phyloP scores from a whole-genome alignment of 2,113 vertebrate genomes.

The Oxygymnocypris stewartii region DNA sequence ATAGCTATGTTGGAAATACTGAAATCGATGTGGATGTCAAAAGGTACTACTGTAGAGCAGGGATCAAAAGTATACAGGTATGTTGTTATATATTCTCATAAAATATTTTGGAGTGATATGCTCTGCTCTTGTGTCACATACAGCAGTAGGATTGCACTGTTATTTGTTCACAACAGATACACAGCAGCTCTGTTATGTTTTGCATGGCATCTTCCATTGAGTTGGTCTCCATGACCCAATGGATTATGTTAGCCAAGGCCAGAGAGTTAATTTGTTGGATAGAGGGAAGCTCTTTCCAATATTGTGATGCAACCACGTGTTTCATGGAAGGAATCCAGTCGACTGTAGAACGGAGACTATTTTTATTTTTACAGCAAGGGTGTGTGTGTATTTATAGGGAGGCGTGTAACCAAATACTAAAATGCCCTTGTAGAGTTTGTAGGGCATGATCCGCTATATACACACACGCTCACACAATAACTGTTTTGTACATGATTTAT shows the following conservation, averaged over 20 bases:
- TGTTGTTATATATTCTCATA: not conserved
- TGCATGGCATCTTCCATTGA: slow-evolving; percentile 13
- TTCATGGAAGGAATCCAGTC: slow-evolving; percentile 52
- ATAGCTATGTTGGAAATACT: slow-evolving; percentile 93
- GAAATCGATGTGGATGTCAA: slow-evolving; percentile 95
- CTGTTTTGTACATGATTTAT: not conserved
- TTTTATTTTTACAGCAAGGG: slow-evolving; percentile 57
- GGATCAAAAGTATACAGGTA: slow-evolving; percentile 97
- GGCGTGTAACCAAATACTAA: slow-evolving; percentile 52
- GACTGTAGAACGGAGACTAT: slow-evolving; percentile 44
- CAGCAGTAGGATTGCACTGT: not conserved
- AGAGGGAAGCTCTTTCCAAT: slow-evolving; percentile 19
- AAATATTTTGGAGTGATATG: not conserved
- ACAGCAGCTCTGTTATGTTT: not conserved
- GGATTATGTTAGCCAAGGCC: slow-evolving; percentile 16
- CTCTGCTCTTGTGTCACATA: not conserved
- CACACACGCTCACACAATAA: slow-evolving; percentile 15
- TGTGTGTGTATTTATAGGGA: slow-evolving; percentile 56
- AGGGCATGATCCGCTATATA: slow-evolving; percentile 9
- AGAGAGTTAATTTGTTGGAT: slow-evolving; percentile 12
- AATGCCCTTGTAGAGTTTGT: slow-evolving; percentile 49
- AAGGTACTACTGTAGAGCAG: slow-evolving; percentile 95
- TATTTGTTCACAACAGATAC: not conserved
- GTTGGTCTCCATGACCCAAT: slow-evolving; percentile 11
- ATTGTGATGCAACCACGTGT: slow-evolving; percentile 25